These are phyloP conservation scores for Anolis apletophallus DNA, from an alignment of 2,797 vertebrate genomes.

Conservation along the genomic window DNA sequence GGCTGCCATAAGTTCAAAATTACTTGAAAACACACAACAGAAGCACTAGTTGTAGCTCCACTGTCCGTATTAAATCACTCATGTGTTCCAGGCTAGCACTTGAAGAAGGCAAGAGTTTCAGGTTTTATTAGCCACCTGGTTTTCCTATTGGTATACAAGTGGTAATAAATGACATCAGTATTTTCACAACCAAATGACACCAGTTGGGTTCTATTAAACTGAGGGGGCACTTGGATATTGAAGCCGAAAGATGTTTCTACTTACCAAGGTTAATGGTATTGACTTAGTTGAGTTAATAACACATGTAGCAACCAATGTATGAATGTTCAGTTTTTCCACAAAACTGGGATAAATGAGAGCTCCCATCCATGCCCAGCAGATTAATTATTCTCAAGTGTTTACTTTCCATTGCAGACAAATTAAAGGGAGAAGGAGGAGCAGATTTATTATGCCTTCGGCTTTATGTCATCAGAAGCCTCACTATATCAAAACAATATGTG, in stretches of 20 bases:
- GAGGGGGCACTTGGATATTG: not conserved
- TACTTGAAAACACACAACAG: too few species aligned
- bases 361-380: conserved; percentile 4
- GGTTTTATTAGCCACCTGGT: conserved; percentile 19
- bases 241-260: conserved; percentile 32
- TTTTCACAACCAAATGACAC: conserved; percentile 20
- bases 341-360: conserved; percentile 16
- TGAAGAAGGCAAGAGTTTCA: not conserved
- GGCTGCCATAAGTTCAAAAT: too few species aligned
- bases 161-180: conserved; percentile 27
- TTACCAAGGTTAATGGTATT: conserved; percentile 6
- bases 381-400: not conserved
- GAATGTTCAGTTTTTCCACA: not conserved
- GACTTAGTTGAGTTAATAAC: conserved; percentile 25
- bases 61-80: not conserved
- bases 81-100: not conserved
- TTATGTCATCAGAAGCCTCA: conserved; percentile 26
- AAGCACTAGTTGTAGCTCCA: not conserved
- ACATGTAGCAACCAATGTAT: conserved; percentile 13
- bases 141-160: not conserved
- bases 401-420: conserved; percentile 17
- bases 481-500: conserved; percentile 20
- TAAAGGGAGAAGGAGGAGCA: conserved; percentile 4
- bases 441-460: conserved; percentile 1
- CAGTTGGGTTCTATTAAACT: not conserved